A percentile compares a stretch with the other conserved stretches of the same genome.
Conservation (phyloP, 2,888 invertebrate species). For the Noctuana brunneofusca region DNA sequence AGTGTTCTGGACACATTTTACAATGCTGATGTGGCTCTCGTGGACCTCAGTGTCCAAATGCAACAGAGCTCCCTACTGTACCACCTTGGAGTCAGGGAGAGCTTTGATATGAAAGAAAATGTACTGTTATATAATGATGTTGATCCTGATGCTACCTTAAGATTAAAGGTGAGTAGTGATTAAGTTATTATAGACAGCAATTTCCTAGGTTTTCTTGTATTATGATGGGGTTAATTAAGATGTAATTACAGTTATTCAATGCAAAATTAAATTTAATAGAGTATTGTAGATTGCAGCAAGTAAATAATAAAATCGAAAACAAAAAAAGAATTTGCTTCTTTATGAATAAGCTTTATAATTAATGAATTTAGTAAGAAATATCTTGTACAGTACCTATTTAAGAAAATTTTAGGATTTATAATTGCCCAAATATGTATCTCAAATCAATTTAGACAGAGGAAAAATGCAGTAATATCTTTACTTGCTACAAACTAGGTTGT, state of each 20-base stretch:
- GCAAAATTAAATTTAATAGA: neutral
- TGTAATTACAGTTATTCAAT: neutral
- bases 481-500: too few species aligned
- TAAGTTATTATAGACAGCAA: neutral
- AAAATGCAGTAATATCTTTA: too few species aligned
- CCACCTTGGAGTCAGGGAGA: conserved; percentile 98
- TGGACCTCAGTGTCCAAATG: conserved; percentile 94
- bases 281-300: too few species aligned
- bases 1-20: conserved; percentile 97
- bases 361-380: too few species aligned
- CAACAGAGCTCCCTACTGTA: conserved; percentile 98
- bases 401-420: too few species aligned
- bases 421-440: too few species aligned
- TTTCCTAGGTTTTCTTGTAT: neutral
- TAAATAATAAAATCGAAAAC: too few species aligned
- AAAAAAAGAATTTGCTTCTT: too few species aligned
- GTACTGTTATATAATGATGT: conserved; percentile 94
- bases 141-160: conserved; percentile 92
- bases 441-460: too few species aligned
- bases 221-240: neutral
- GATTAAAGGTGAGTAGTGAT: conserved; percentile 87
- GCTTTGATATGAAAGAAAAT: conserved; percentile 98
- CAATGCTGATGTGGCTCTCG: conserved; percentile 98
- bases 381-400: too few species aligned
- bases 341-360: too few species aligned